Percentiles rank a stretch among this genome's conserved stretches.
Conservation (phyloP, 1,140 invertebrate genomes). For the Drosophila subobscura region DNA sequence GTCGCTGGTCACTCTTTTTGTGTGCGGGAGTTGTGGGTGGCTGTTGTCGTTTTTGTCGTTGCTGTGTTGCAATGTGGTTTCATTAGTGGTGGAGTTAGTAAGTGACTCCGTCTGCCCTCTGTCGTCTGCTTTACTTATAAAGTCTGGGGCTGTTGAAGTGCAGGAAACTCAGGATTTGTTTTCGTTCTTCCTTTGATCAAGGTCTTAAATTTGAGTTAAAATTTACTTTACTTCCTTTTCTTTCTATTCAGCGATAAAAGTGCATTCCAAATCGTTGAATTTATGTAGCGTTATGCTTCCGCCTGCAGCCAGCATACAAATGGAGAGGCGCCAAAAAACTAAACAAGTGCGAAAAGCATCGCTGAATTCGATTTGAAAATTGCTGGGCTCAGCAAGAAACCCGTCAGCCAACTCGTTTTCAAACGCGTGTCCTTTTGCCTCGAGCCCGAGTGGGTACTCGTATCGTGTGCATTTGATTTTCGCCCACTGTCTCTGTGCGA, state of each 20-base stretch:
- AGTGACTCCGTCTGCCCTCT: conserved; percentile 21
- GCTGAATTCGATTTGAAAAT: conserved; percentile 51
- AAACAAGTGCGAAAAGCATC: conserved; percentile 48
- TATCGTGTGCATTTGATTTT: conserved; percentile 47
- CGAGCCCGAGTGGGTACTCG: not conserved
- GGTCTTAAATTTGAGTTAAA: no score
- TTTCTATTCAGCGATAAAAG: no score
- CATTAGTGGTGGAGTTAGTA: conserved; percentile 43
- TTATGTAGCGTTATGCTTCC: not conserved
- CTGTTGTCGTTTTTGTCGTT: conserved; percentile 24
- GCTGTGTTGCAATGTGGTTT: conserved; percentile 46
- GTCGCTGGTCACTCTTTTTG: conserved; percentile 10
- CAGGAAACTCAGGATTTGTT: no score
- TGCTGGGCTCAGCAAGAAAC: conserved; percentile 43
- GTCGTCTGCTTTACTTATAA: not conserved
- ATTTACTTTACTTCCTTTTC: no score
- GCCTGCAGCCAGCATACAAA: not conserved
- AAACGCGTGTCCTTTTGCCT: conserved; percentile 3
- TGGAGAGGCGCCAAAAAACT: conserved; percentile 19
- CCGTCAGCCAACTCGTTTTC: conserved; percentile 31
- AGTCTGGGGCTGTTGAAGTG: no score
- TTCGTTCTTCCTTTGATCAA: no score
- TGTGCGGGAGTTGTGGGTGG: conserved; percentile 7
- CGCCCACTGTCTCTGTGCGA: conserved; percentile 1
- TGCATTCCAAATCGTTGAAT: no score